Conservation (phyloP, 2,888 invertebrate genomes). For the Lucinisca nassula region DNA sequence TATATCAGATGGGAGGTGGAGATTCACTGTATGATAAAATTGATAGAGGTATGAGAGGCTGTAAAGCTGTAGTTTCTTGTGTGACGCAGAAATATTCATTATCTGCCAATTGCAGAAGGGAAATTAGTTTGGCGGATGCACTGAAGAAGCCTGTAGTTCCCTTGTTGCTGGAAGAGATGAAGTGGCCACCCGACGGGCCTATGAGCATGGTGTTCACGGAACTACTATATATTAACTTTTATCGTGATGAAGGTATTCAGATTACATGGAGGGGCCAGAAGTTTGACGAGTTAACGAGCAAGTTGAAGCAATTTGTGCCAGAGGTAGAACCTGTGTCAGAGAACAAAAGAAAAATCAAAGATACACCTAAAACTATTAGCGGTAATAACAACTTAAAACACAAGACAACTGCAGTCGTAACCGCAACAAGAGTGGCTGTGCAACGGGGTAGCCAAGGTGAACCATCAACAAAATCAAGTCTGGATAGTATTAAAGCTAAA, state of each 20-base stretch:
- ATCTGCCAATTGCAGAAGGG: conserved; percentile 86
- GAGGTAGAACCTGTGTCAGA: no score
- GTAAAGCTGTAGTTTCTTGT: conserved; percentile 83
- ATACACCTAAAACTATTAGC: no score
- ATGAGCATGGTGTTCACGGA: conserved; percentile 86
- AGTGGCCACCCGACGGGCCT: conserved; percentile 86
- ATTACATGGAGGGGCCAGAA: conserved; percentile 75
- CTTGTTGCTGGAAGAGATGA: conserved; percentile 82
- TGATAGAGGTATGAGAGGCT: conserved; percentile 83
- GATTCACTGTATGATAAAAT: conserved; percentile 87
- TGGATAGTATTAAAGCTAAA: no score
- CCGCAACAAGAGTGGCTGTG: no score
- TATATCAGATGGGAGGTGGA: conserved; percentile 87
- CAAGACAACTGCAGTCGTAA: no score
- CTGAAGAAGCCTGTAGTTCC: conserved; percentile 86
- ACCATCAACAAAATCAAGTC: no score
- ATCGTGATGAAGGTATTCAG: conserved; percentile 70
- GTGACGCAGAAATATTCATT: conserved; percentile 85
- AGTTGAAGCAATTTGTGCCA: conserved; percentile 50
- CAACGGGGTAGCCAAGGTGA: no score
- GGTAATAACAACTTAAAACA: no score
- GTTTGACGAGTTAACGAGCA: conserved; percentile 75
- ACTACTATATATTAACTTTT: conserved; percentile 83
- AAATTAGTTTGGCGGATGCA: conserved; percentile 85
- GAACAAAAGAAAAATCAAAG: no score